phyloP scores from a whole-genome alignment of 2,888 invertebrate species.

The Lissocephala sabroskyi region DNA sequence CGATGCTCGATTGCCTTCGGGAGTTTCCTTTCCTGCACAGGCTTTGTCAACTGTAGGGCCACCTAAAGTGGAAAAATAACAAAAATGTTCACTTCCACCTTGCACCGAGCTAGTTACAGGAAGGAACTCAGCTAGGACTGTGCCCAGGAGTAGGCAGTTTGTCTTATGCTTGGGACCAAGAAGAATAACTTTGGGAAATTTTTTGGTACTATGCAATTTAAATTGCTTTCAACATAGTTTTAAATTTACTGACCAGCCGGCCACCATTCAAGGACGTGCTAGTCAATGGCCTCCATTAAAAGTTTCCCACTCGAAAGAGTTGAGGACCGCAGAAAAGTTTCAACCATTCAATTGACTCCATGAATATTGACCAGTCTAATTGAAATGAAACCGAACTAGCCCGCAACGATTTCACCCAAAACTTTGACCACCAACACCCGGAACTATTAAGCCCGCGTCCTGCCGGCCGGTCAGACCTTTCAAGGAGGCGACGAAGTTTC shows the following conservation, averaged over 20 bases:
- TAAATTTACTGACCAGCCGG: too few species aligned
- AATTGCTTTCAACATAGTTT: slow-evolving; percentile 35
- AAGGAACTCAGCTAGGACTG: not conserved
- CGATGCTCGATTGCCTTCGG: too few species aligned
- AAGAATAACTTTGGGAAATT: too few species aligned
- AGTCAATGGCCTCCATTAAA: slow-evolving; percentile 28
- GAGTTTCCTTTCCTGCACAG: too few species aligned
- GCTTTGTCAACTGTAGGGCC: slow-evolving; percentile 25
- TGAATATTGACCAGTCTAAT: slow-evolving; percentile 63
- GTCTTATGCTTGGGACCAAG: too few species aligned
- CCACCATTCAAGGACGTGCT: too few species aligned
- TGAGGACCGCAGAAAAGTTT: slow-evolving; percentile 50
- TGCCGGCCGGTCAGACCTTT: too few species aligned
- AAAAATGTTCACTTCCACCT: slow-evolving; percentile 12
- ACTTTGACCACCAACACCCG: too few species aligned
- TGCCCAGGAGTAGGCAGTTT: not conserved
- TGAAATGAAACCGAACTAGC: slow-evolving; percentile 27
- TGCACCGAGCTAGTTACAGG: not conserved
- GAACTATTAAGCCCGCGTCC: too few species aligned
- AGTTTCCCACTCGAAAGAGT: slow-evolving; percentile 33
- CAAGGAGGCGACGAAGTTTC: slow-evolving; percentile 10
- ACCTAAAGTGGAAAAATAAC: slow-evolving; percentile 40
- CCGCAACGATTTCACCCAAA: too few species aligned
- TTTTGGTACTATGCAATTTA: too few species aligned
- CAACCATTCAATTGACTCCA: slow-evolving; percentile 44